Percentiles rank a stretch among this genome's conserved stretches.
Evolutionary conservation across 2,113 vertebrate species (phyloP).

Genomic region (Gorsachius goisagi): DNA sequence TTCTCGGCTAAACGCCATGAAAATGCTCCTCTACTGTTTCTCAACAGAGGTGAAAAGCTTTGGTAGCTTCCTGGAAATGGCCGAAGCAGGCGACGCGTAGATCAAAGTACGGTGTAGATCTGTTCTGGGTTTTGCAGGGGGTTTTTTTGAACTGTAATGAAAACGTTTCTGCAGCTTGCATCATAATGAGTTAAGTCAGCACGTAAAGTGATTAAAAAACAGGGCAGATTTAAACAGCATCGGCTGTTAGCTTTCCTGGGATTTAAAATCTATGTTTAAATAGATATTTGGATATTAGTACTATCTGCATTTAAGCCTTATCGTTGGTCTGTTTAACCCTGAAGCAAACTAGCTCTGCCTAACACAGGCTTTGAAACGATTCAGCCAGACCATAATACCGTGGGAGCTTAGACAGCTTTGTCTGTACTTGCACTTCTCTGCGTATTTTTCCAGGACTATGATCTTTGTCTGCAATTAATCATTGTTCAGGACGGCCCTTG

Average conservation of each 20-base stretch:
- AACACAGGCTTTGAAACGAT: slow-evolving; percentile 3
- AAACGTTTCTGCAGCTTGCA: slow-evolving; percentile 20
- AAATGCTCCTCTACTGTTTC: slow-evolving; percentile 2
- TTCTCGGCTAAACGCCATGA: slow-evolving; percentile 9
- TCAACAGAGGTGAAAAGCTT: slow-evolving; percentile 10
- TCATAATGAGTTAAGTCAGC: slow-evolving; percentile 27
- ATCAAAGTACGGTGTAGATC: slow-evolving; percentile 10
- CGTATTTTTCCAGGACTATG: slow-evolving; percentile 44
- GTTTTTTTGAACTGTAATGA: background rate
- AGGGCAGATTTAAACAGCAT: background rate
- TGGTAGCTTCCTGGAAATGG: slow-evolving; percentile 43
- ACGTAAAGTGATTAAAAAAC: background rate
- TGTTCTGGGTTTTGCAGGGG: background rate
- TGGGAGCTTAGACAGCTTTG: slow-evolving; percentile 58
- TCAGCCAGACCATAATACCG: slow-evolving; percentile 48
- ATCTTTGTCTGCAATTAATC: slow-evolving; percentile 50
- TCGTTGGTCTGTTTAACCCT: background rate
- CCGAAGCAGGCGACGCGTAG: slow-evolving; percentile 17
- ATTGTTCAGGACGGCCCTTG: slow-evolving; percentile 22
- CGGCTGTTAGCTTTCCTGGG: background rate
- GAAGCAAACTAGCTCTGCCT: slow-evolving; percentile 37
- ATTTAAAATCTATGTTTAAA: background rate
- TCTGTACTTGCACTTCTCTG: slow-evolving; percentile 27
- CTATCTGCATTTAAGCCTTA: background rate
- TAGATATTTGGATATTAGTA: background rate